Percentiles rank a stretch among this genome's conserved stretches.
Evolutionary conservation across 1,140 invertebrate species (phyloP).

Genomic region (Drosophila equinoxialis): DNA sequence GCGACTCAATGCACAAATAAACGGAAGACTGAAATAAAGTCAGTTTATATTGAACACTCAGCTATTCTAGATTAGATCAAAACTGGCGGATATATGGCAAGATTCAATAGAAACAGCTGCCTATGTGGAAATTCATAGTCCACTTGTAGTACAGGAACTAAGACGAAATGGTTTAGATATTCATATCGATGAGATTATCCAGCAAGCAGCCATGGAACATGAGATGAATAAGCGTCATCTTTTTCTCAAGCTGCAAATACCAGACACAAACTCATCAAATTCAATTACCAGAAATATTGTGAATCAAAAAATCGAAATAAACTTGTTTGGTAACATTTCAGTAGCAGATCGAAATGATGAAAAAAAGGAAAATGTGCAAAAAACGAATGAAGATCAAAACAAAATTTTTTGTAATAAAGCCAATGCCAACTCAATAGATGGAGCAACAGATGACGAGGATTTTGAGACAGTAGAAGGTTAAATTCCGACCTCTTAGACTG

Average conservation of each 20-base stretch:
- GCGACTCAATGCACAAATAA: background rate
- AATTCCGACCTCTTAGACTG: too few relatives aligned
- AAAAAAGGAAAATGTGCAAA: background rate
- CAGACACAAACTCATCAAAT: background rate
- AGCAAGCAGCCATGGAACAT: slow-evolving; percentile 46
- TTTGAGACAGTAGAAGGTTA: too few relatives aligned
- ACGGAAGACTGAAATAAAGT: background rate
- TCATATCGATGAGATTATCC: slow-evolving; percentile 47
- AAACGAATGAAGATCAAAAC: too few relatives aligned
- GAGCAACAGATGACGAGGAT: too few relatives aligned
- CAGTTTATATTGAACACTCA: slow-evolving; percentile 34
- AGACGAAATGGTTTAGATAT: background rate
- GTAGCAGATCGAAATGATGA: background rate
- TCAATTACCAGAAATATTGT: background rate
- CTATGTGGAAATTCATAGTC: slow-evolving; percentile 43
- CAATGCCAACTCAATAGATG: too few relatives aligned
- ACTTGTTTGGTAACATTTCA: background rate
- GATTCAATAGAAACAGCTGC: slow-evolving; percentile 46
- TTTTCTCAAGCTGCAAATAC: slow-evolving; percentile 1
- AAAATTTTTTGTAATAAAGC: too few relatives aligned
- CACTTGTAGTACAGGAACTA: slow-evolving; percentile 5
- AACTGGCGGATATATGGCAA: slow-evolving; percentile 36
- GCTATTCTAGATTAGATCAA: background rate
- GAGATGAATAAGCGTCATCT: slow-evolving; percentile 36
- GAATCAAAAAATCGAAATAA: background rate